Evolutionary conservation across 2,888 invertebrate species (phyloP).

Genomic region (Athalia rosae): DNA sequence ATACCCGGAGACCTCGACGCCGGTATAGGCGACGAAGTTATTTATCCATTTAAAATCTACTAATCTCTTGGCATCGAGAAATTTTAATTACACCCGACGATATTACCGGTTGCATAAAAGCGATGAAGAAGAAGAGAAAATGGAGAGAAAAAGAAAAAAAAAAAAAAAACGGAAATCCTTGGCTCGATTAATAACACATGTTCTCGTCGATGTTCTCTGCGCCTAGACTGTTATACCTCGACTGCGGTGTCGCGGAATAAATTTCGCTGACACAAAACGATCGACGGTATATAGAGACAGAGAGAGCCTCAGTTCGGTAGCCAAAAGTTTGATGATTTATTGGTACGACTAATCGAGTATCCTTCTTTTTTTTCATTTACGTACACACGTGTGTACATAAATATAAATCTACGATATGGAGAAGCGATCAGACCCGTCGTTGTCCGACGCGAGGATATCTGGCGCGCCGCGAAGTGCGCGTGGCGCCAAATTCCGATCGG

Average conservation of each 20-base stretch:
- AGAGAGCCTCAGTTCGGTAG: conserved; percentile 35
- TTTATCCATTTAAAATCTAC: neutral
- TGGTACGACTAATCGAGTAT: conserved; percentile 27
- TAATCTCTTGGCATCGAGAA: neutral
- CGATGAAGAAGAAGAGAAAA: neutral
- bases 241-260: neutral
- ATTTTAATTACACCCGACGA: conserved; percentile 25
- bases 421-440: conserved; percentile 17
- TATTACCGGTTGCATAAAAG: conserved; percentile 15
- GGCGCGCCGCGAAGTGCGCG: neutral
- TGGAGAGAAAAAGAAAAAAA: neutral
- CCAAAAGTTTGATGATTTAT: conserved; percentile 34
- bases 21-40: no score
- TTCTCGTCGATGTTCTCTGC: no score
- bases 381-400: no score
- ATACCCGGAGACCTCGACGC: no score
- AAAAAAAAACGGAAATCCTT: no score
- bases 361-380: no score
- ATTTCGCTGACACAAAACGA: neutral
- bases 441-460: neutral
- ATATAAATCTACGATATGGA: neutral
- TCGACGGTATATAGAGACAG: conserved; percentile 8
- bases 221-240: no score
- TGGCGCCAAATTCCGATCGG: conserved; percentile 32
- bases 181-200: conserved; percentile 25